Conservation (phyloP, 2,797 vertebrate species). For the Gambusia yucatana region DNA sequence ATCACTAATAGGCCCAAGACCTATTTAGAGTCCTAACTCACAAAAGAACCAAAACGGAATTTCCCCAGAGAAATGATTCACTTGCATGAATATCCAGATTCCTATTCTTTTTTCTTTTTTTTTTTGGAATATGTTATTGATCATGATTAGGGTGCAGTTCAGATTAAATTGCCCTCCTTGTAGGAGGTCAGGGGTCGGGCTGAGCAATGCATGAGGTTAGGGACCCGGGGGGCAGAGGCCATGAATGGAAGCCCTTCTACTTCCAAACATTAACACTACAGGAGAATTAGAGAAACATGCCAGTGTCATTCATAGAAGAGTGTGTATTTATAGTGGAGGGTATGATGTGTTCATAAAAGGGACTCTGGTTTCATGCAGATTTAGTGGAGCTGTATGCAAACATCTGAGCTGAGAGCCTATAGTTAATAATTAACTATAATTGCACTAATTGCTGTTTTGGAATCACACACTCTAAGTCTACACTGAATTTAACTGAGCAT, state of each 20-base stretch:
- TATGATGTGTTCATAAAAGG: background rate
- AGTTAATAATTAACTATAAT: too few species aligned
- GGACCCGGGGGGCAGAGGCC: background rate
- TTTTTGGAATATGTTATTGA: slow-evolving; percentile 44
- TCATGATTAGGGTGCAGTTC: slow-evolving; percentile 25
- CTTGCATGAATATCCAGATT: slow-evolving; percentile 37
- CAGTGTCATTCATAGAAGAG: background rate
- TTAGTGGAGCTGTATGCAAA: slow-evolving; percentile 14
- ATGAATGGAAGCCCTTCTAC: slow-evolving; percentile 1
- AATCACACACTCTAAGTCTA: background rate
- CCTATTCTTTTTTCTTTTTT: slow-evolving; percentile 22
- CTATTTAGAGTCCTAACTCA: slow-evolving; percentile 61
- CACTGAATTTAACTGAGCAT: background rate
- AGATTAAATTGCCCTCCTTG: slow-evolving; percentile 19
- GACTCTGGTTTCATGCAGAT: slow-evolving; percentile 2
- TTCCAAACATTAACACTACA: background rate
- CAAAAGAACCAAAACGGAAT: slow-evolving; percentile 45
- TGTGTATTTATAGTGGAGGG: background rate
- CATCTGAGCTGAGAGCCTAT: background rate
- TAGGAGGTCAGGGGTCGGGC: slow-evolving; percentile 48
- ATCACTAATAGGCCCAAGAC: slow-evolving; percentile 62
- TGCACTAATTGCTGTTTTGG: slow-evolving; percentile 5
- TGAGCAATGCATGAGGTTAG: slow-evolving; percentile 2
- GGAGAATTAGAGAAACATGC: background rate
- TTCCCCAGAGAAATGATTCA: slow-evolving; percentile 56